Conservation (phyloP, 1,140 invertebrate species). For the Ridgeia piscesae region DNA sequence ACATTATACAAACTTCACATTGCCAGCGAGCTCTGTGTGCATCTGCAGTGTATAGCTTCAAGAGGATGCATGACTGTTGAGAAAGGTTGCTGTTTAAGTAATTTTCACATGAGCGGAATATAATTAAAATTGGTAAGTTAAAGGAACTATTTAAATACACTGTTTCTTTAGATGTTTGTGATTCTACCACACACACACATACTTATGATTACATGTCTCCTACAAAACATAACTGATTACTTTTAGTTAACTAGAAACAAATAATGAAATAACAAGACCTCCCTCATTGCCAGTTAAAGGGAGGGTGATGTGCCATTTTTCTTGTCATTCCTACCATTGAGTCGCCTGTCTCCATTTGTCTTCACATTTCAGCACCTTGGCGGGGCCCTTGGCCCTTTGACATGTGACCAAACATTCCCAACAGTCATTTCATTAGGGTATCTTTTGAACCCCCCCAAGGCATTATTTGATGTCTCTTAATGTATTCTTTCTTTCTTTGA, state of each 20-base stretch:
- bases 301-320: not conserved
- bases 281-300: too few relatives aligned
- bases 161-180: not conserved
- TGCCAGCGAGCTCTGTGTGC: too few relatives aligned
- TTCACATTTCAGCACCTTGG: not conserved
- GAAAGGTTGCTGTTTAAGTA: not conserved
- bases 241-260: too few relatives aligned
- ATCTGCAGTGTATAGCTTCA: too few relatives aligned
- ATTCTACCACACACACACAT: not conserved
- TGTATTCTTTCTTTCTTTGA: not conserved
- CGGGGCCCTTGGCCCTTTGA: too few relatives aligned
- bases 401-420: not conserved
- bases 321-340: not conserved
- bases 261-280: too few relatives aligned
- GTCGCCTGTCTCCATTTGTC: not conserved
- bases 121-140: not conserved
- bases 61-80: not conserved
- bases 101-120: not conserved
- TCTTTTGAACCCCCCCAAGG: not conserved
- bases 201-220: not conserved
- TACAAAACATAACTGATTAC: not conserved
- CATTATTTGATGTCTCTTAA: not conserved
- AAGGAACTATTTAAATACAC: not conserved
- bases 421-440: not conserved
- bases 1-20: too few relatives aligned